These are phyloP conservation scores for Glaucopsyche alexis DNA, from an alignment of 2,888 invertebrate species.

Conservation along the genomic window DNA sequence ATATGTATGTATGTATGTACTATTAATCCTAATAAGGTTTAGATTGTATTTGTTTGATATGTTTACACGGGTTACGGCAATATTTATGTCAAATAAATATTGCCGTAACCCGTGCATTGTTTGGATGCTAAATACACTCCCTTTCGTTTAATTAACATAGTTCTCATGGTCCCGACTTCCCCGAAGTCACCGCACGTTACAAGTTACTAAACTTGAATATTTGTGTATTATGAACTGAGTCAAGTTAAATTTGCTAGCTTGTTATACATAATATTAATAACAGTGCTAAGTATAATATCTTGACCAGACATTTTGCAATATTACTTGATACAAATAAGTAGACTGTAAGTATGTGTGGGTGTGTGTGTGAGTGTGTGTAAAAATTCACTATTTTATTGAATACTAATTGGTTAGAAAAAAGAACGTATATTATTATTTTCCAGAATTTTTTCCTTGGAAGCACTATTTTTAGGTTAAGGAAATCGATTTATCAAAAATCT, in stretches of 20 bases:
- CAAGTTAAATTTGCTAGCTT: neutral
- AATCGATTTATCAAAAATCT: too few relatives aligned
- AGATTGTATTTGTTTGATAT: neutral
- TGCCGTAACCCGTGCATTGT: neutral
- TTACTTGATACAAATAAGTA: too few relatives aligned
- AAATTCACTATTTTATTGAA: too few relatives aligned
- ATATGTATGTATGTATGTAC: too few relatives aligned
- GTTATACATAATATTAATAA: neutral
- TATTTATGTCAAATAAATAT: conserved; percentile 3
- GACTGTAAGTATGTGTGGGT: too few relatives aligned
- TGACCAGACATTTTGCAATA: too few relatives aligned
- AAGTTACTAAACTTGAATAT: neutral
- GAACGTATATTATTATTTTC: too few relatives aligned
- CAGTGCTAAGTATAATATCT: neutral
- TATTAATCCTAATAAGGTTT: neutral
- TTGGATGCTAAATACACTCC: neutral
- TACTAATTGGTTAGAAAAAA: too few relatives aligned
- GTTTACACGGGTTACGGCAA: too few relatives aligned
- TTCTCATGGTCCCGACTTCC: neutral
- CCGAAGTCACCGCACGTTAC: neutral
- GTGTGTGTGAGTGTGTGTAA: too few relatives aligned
- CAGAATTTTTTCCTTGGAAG: too few relatives aligned
- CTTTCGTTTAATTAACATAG: conserved; percentile 1
- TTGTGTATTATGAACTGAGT: neutral
- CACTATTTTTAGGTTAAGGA: too few relatives aligned